phyloP scores from a whole-genome alignment of 2,888 invertebrate genomes.

The Buathra laborator region DNA sequence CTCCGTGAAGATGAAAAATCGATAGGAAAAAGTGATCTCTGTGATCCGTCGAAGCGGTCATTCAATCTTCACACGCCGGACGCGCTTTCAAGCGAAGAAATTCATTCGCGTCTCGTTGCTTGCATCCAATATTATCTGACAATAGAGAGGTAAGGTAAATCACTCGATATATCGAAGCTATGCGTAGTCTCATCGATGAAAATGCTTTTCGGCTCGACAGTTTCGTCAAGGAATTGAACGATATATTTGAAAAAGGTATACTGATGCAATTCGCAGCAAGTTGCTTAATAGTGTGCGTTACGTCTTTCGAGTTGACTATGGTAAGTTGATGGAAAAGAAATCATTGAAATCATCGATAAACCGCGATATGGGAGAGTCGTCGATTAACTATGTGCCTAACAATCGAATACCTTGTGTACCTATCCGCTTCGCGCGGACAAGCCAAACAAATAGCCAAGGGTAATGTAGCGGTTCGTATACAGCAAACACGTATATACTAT shows the following conservation, averaged over 20 bases:
- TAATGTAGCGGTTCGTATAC: background rate
- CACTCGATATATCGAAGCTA: background rate
- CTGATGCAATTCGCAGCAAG: constrained; percentile 81
- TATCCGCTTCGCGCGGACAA: background rate
- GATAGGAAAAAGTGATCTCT: background rate
- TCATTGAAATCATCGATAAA: background rate
- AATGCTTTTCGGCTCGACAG: constrained; percentile 69
- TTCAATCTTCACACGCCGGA: background rate
- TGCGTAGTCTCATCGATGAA: background rate
- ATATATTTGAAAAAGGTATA: constrained; percentile 77
- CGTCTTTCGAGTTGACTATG: constrained; percentile 82
- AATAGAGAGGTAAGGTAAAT: constrained; percentile 76
- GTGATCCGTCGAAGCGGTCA: background rate
- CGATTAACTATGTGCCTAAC: background rate
- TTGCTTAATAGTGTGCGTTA: constrained; percentile 82
- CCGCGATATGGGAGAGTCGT: background rate
- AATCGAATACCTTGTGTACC: background rate
- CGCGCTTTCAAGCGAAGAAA: constrained; percentile 31
- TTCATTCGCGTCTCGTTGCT: constrained; percentile 45
- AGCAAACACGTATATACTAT: background rate
- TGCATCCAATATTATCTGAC: constrained; percentile 78
- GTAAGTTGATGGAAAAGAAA: constrained; percentile 71
- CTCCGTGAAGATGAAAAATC: background rate
- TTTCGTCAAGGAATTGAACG: constrained; percentile 78
- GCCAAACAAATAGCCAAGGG: background rate